Evolutionary conservation across 2,797 vertebrate species (phyloP).

Genomic region (Cuculus canorus): DNA sequence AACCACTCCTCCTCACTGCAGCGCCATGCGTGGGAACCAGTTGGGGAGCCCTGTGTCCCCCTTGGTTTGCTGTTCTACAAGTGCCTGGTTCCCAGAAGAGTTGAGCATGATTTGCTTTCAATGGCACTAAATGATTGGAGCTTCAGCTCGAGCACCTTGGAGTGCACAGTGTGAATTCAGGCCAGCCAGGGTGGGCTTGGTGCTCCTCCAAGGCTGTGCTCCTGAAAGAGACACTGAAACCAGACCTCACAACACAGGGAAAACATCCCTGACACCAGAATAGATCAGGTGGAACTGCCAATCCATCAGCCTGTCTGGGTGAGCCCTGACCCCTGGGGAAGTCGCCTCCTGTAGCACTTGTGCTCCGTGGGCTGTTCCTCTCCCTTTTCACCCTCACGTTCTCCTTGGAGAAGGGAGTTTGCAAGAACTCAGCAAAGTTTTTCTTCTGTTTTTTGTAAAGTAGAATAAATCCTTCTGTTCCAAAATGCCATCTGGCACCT

Average conservation of each 20-base stretch:
- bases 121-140: not conserved
- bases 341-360: not conserved
- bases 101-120: not conserved
- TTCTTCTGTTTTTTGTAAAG: slow-evolving; percentile 48
- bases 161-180: not conserved
- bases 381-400: not conserved
- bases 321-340: not conserved
- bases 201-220: not conserved
- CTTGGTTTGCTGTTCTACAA: not conserved
- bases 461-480: slow-evolving; percentile 75
- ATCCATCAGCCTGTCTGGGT: not conserved
- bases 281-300: not conserved
- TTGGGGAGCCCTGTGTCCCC: not conserved
- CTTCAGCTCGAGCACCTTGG: not conserved
- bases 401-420: slow-evolving; percentile 48
- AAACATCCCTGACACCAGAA: not conserved
- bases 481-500: slow-evolving; percentile 74
- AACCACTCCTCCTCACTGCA: not conserved
- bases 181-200: not conserved
- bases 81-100: not conserved
- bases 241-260: not conserved
- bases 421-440: slow-evolving; percentile 52
- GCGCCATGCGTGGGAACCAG: not conserved
- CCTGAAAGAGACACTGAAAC: not conserved
- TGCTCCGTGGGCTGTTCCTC: not conserved